These are phyloP conservation scores for Laticauda laticaudata DNA, from an alignment of 2,113 vertebrate species.

Conservation along the genomic window DNA sequence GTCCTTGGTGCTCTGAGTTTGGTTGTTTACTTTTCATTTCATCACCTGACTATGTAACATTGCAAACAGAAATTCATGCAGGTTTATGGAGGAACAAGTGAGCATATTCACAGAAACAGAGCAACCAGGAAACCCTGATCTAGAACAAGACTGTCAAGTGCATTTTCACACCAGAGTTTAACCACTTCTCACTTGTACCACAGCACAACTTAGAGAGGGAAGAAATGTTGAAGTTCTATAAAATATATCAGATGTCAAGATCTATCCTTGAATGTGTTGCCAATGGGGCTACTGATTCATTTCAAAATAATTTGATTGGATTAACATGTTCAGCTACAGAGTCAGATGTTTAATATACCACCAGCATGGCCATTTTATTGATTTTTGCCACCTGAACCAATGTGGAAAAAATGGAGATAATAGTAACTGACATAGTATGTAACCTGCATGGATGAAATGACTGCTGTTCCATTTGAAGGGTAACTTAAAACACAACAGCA, in stretches of 20 bases:
- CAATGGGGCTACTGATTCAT: not conserved
- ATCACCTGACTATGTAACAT: not conserved
- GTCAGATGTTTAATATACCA: not conserved
- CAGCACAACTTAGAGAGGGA: not conserved
- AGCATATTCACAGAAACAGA: not conserved
- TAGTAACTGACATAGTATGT: not conserved
- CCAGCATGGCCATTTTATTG: not conserved
- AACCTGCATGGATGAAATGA: not conserved
- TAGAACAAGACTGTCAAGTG: not conserved
- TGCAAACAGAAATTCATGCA: not conserved
- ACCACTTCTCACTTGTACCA: not conserved
- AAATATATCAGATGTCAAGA: not conserved
- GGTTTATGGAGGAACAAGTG: not conserved
- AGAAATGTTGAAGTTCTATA: not conserved
- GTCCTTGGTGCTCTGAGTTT: too few species aligned
- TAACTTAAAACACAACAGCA: not conserved
- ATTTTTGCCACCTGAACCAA: not conserved
- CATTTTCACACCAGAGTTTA: not conserved
- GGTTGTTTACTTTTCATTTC: too few species aligned
- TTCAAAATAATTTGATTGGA: not conserved
- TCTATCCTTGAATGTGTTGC: not conserved
- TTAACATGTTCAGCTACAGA: not conserved
- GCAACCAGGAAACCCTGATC: not conserved
- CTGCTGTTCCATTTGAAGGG: not conserved
- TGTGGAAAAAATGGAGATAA: not conserved